These are phyloP conservation scores for Centrocercus urophasianus DNA, from an alignment of 2,113 vertebrate genomes.

Conservation along the genomic window DNA sequence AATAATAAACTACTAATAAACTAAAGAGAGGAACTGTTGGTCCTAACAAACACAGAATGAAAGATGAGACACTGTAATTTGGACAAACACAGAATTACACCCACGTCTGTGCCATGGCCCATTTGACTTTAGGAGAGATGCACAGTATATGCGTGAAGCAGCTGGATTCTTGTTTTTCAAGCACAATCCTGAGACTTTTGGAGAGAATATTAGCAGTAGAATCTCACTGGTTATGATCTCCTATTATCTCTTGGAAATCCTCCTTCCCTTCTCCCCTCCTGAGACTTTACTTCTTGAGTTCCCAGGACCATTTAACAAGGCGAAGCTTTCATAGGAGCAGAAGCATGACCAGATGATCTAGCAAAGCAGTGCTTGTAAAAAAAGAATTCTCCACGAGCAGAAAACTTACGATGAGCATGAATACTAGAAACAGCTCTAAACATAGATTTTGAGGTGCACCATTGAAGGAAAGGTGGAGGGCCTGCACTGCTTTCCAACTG, in stretches of 20 bases:
- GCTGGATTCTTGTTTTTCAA: neutral
- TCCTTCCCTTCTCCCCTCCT: neutral
- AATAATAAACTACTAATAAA: neutral
- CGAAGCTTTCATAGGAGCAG: slow-evolving; percentile 35
- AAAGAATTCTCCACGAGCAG: neutral
- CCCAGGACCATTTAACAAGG: slow-evolving; percentile 14
- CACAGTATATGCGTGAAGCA: neutral
- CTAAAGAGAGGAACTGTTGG: neutral
- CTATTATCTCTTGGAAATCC: neutral
- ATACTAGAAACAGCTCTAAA: neutral
- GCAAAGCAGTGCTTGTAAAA: neutral
- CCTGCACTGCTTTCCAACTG: neutral
- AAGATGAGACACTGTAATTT: neutral
- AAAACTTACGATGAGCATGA: neutral
- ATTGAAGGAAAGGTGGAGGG: neutral
- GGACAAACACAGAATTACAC: neutral
- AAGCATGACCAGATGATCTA: slow-evolving; percentile 9
- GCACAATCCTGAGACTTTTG: neutral
- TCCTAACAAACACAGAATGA: neutral
- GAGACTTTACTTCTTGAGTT: neutral
- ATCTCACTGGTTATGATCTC: slow-evolving; percentile 6
- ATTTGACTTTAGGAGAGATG: neutral
- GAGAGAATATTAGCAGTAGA: slow-evolving; percentile 1
- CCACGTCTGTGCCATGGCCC: neutral
- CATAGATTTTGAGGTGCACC: neutral